Evolutionary conservation across 2,888 invertebrate genomes (phyloP).

Genomic region (Ctenicera cuprea): DNA sequence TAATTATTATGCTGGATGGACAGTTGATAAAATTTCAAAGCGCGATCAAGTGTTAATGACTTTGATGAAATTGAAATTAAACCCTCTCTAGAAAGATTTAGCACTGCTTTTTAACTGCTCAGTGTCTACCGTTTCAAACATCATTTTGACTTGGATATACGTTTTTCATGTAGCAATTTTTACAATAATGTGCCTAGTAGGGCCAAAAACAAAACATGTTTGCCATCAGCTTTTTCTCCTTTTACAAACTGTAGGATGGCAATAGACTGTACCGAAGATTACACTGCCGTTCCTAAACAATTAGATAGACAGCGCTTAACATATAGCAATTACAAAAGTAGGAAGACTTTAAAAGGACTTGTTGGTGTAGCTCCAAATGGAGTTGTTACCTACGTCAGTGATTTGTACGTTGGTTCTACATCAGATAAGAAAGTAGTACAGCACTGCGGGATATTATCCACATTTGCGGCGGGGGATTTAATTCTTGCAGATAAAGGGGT

Average conservation of each 20-base stretch:
- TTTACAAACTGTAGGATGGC: constrained; percentile 58
- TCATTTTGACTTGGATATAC: constrained; percentile 43
- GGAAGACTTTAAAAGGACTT: too few relatives aligned
- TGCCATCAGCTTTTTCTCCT: constrained; percentile 50
- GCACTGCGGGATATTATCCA: constrained; percentile 52
- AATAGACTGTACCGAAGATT: constrained; percentile 32
- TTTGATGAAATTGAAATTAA: constrained; percentile 52
- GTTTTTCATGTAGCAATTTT: constrained; percentile 43
- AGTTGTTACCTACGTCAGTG: constrained; percentile 59
- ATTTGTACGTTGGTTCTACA: constrained; percentile 61
- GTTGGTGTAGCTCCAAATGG: too few relatives aligned
- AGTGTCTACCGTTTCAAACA: constrained; percentile 33
- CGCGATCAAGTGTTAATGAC: constrained; percentile 50
- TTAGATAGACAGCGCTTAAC: constrained; percentile 52
- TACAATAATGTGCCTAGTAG: constrained; percentile 50
- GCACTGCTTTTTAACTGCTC: constrained; percentile 38
- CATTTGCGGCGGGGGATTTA: constrained; percentile 57
- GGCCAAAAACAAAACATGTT: constrained; percentile 54
- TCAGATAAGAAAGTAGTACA: constrained; percentile 59
- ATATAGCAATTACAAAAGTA: constrained; percentile 58
- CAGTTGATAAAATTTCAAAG: too few relatives aligned
- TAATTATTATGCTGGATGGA: too few relatives aligned
- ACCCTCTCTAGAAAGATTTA: constrained; percentile 48
- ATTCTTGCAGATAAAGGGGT: constrained; percentile 61
- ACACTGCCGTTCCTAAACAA: constrained; percentile 54